These are phyloP conservation scores for Argyresthia goedartella DNA, from an alignment of 2,888 invertebrate species.

Conservation along the genomic window DNA sequence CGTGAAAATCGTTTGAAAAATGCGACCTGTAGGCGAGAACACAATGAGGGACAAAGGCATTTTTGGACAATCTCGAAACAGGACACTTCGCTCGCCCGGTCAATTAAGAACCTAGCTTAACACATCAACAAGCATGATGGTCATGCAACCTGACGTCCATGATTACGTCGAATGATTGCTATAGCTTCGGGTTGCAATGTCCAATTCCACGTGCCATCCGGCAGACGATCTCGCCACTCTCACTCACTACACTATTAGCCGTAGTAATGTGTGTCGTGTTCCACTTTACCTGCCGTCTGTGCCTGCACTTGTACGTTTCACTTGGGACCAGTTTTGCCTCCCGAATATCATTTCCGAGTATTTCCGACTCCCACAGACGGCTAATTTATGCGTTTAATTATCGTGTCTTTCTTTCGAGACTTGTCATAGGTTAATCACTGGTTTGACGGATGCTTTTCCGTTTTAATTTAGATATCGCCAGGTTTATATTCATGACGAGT, in stretches of 20 bases:
- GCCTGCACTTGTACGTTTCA: conserved; percentile 42
- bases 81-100: too few species aligned
- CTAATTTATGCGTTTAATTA: neutral
- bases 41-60: too few species aligned
- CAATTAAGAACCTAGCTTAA: too few species aligned
- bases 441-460: neutral
- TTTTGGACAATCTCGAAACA: too few species aligned
- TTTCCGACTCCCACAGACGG: conserved; percentile 15
- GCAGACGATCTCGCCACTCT: conserved; percentile 6
- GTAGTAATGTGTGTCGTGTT: conserved; percentile 23
- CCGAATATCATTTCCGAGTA: conserved; percentile 17
- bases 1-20: too few species aligned
- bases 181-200: neutral
- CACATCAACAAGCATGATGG: too few species aligned
- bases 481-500: too few species aligned
- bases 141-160: too few species aligned
- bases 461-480: neutral
- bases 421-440: neutral
- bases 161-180: too few species aligned
- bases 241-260: conserved; percentile 1
- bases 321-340: conserved; percentile 43
- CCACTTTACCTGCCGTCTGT: conserved; percentile 16
- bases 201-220: neutral
- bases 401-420: too few species aligned
- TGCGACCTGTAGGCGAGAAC: too few species aligned